Evolutionary conservation across 2,113 vertebrate species (phyloP).

Genomic region (Nettapus auritus): DNA sequence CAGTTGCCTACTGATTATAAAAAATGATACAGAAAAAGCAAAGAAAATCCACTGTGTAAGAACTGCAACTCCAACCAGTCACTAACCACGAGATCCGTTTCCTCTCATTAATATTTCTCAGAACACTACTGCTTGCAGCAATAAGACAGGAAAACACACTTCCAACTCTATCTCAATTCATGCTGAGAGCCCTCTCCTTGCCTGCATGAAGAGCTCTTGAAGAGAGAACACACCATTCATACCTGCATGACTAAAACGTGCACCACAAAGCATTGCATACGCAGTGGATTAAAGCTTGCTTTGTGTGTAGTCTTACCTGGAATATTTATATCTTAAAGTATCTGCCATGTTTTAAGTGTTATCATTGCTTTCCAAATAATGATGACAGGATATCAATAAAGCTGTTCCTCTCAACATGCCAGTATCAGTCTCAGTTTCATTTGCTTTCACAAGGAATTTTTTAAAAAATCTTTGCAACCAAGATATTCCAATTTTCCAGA

Average conservation of each 20-base stretch:
- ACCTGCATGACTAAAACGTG: not conserved
- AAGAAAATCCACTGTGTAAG: not conserved
- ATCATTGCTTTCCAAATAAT: not conserved
- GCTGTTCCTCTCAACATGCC: not conserved
- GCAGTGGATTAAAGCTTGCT: not conserved
- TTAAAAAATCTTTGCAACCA: not conserved
- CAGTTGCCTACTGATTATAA: rapidly evolving
- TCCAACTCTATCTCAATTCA: not conserved
- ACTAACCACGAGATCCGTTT: not conserved
- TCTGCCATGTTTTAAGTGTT: not conserved
- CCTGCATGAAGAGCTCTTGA: not conserved
- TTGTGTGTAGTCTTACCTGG: too few species aligned
- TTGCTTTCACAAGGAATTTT: not conserved
- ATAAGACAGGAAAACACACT: not conserved
- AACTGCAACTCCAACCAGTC: not conserved
- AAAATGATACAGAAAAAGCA: not conserved
- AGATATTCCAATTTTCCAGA: not conserved
- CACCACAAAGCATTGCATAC: not conserved
- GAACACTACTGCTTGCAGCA: not conserved
- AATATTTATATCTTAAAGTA: not conserved
- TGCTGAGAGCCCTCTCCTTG: not conserved
- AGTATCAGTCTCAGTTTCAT: not conserved
- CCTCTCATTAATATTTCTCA: not conserved
- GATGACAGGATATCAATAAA: not conserved
- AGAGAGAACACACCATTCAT: not conserved